Percentiles rank a stretch among this genome's conserved stretches.
Evolutionary conservation across 2,797 vertebrate genomes (phyloP).

Genomic region (Urosaurus nigricauda): DNA sequence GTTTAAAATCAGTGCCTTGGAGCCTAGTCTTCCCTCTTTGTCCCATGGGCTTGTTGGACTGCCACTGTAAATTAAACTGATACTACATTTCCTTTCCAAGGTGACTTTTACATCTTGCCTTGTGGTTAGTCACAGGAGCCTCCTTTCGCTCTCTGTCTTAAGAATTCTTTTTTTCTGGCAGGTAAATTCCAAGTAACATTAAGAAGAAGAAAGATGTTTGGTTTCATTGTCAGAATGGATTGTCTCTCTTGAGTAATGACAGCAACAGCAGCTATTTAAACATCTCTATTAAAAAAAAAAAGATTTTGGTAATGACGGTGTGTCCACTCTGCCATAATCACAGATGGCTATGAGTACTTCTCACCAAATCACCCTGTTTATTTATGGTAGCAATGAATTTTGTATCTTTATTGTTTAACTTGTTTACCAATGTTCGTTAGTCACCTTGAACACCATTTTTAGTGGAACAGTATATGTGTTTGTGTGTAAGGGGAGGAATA

Average conservation of each 20-base stretch:
- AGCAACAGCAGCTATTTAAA: slow-evolving; percentile 40
- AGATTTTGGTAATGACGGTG: slow-evolving; percentile 52
- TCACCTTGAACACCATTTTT: too few relatives aligned
- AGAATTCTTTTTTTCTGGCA: slow-evolving; percentile 24
- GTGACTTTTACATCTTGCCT: slow-evolving; percentile 49
- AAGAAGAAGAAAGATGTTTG: slow-evolving; percentile 42
- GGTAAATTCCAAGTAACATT: slow-evolving; percentile 46
- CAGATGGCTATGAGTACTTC: slow-evolving; percentile 49
- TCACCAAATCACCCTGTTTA: slow-evolving; percentile 25
- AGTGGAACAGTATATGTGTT: too few relatives aligned
- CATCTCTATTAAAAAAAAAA: neutral
- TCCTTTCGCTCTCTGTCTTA: slow-evolving; percentile 30
- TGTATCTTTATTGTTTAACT: slow-evolving; percentile 16
- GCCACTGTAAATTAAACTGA: slow-evolving; percentile 8
- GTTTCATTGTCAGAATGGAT: slow-evolving; percentile 28
- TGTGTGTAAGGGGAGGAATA: too few relatives aligned
- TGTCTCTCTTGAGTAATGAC: slow-evolving; percentile 31
- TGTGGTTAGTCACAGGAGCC: slow-evolving; percentile 50
- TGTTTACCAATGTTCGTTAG: neutral
- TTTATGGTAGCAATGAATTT: slow-evolving; percentile 9
- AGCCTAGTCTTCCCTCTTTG: slow-evolving; percentile 28
- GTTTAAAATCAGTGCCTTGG: slow-evolving; percentile 22
- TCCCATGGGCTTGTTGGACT: slow-evolving; percentile 2
- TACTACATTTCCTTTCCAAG: slow-evolving; percentile 28
- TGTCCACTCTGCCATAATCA: slow-evolving; percentile 43